Conservation (phyloP, 2,113 vertebrate genomes). For the Balaenoptera acutorostrata region DNA sequence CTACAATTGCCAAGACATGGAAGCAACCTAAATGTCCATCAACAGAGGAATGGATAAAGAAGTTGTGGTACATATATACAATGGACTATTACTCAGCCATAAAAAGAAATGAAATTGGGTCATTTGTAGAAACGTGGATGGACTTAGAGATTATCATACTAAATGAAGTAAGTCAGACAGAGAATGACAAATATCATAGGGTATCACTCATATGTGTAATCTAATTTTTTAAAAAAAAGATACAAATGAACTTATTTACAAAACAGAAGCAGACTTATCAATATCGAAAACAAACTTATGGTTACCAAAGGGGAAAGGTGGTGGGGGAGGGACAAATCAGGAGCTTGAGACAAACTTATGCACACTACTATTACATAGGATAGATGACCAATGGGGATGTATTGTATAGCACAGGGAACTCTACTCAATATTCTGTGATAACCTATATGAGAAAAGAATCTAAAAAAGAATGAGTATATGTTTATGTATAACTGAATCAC, state of each 20-base stretch:
- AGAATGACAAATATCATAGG: neutral
- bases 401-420: neutral
- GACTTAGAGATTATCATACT: neutral
- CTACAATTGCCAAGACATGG: neutral
- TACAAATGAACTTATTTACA: neutral
- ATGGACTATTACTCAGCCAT: neutral
- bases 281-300: neutral
- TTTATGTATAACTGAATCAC: neutral
- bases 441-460: neutral
- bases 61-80: neutral
- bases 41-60: neutral
- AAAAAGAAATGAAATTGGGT: neutral
- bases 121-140: neutral
- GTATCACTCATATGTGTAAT: neutral
- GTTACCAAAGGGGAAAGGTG: neutral
- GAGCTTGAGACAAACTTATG: neutral
- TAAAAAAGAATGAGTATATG: neutral
- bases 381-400: rapidly evolving
- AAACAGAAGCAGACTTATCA: neutral
- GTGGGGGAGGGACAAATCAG: neutral
- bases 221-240: neutral
- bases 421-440: neutral
- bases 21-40: neutral
- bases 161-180: neutral
- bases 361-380: neutral